These are phyloP conservation scores for Hepsetus odoe DNA, from an alignment of 2,113 vertebrate species.

Conservation along the genomic window DNA sequence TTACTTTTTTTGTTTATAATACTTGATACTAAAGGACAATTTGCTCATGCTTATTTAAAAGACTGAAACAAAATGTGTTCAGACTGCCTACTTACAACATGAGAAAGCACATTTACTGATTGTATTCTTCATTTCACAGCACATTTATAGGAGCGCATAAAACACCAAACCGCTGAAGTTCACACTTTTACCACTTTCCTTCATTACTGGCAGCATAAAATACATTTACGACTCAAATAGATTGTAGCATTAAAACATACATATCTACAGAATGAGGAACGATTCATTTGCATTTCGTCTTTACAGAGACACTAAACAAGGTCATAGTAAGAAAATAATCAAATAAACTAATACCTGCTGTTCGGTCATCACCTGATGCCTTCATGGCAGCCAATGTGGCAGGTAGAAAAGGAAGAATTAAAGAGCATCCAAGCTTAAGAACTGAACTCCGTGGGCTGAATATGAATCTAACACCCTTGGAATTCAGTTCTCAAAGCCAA, in stretches of 20 bases:
- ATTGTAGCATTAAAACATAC: not conserved
- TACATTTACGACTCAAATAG: not conserved
- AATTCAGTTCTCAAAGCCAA: conserved; percentile 68
- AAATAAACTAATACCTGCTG: not conserved
- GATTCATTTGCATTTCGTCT: not conserved
- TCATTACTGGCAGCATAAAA: not conserved
- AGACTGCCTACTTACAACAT: too few species aligned
- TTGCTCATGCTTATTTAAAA: too few species aligned
- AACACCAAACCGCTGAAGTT: not conserved
- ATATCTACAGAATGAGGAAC: not conserved
- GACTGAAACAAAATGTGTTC: too few species aligned
- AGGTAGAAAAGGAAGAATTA: conserved; percentile 6
- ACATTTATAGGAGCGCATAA: not conserved
- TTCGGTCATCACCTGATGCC: not conserved
- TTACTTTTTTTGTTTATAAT: not conserved
- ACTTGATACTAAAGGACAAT: too few species aligned
- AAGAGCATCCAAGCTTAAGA: conserved; percentile 61
- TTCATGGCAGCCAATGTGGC: conserved; percentile 1
- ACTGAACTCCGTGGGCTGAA: conserved; percentile 62
- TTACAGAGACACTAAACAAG: not conserved
- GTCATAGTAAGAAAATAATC: not conserved
- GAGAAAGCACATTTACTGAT: not conserved
- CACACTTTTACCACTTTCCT: not conserved
- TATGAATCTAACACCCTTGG: conserved; percentile 56
- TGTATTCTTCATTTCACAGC: not conserved